These are phyloP conservation scores for Mesochorus sp. DNA, from an alignment of 2,888 invertebrate genomes.

Conservation along the genomic window DNA sequence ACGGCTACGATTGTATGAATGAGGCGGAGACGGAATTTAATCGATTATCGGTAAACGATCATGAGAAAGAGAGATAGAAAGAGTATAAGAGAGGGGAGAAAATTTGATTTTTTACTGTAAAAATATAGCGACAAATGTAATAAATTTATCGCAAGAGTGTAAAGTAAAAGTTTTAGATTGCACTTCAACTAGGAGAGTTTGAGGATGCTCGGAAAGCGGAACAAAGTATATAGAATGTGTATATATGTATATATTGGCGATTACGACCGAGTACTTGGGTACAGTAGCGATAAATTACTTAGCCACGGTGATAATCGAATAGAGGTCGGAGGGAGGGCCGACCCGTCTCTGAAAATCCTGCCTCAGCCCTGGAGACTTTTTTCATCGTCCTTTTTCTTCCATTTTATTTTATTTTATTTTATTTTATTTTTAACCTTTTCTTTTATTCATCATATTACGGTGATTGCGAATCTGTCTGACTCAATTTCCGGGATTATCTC, in stretches of 20 bases:
- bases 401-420: constrained; percentile 2
- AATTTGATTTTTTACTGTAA: background rate
- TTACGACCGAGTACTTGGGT: constrained; percentile 33
- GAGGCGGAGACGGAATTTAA: background rate
- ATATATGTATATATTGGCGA: constrained; percentile 51
- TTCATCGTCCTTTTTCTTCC: background rate
- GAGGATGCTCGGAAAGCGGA: background rate
- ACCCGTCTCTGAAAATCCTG: background rate
- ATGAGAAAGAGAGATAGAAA: no score
- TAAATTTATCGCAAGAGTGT: background rate
- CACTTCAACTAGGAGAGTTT: background rate
- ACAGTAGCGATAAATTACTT: constrained; percentile 58
- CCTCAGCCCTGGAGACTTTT: background rate
- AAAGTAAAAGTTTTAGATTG: constrained; percentile 13
- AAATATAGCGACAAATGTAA: background rate
- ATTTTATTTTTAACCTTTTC: background rate
- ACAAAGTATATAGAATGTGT: no score
- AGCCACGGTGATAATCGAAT: constrained; percentile 55
- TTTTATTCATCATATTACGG: background rate
- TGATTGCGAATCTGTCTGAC: background rate
- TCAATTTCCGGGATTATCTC: background rate
- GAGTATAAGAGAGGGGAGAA: no score
- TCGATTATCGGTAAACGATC: constrained; percentile 2
- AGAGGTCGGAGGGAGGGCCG: constrained; percentile 19
- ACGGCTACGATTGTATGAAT: background rate